These are phyloP conservation scores for Lethrus apterus DNA, from an alignment of 1,140 invertebrate species.

Conservation along the genomic window DNA sequence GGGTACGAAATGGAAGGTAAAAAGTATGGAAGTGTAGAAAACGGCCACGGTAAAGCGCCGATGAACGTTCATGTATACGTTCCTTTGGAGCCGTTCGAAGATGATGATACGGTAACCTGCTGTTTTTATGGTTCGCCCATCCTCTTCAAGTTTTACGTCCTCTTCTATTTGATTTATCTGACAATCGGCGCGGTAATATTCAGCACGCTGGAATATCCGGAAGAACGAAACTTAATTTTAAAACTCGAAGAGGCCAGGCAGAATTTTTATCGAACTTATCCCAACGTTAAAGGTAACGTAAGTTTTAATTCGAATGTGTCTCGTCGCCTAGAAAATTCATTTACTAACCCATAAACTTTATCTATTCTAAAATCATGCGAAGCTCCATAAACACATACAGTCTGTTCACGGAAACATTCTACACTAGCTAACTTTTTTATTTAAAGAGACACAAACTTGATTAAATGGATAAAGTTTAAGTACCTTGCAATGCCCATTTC, in stretches of 20 bases:
- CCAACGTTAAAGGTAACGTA: conserved; percentile 46
- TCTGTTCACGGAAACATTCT: neutral
- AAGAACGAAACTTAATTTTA: conserved; percentile 51
- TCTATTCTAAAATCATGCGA: neutral
- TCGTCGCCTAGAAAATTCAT: neutral
- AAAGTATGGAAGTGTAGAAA: no score
- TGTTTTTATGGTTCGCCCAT: neutral
- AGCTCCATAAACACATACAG: neutral
- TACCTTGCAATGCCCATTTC: neutral
- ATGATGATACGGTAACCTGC: no score
- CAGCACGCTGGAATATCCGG: conserved; percentile 63
- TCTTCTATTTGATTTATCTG: conserved; percentile 66
- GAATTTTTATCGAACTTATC: conserved; percentile 50
- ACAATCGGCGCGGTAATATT: conserved; percentile 69
- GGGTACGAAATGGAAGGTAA: no score
- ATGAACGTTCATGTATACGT: no score
- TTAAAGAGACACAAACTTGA: neutral
- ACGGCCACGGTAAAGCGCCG: no score
- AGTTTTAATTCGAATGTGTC: neutral
- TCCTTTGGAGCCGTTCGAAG: no score
- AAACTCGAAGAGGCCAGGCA: conserved; percentile 47
- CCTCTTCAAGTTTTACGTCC: conserved; percentile 46
- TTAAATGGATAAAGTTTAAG: neutral
- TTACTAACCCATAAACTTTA: neutral
- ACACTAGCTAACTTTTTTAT: neutral